Evolutionary conservation across 92 coral and sea anemone species (phyloP).

Genomic region (Parazoanthus atlanticus): DNA sequence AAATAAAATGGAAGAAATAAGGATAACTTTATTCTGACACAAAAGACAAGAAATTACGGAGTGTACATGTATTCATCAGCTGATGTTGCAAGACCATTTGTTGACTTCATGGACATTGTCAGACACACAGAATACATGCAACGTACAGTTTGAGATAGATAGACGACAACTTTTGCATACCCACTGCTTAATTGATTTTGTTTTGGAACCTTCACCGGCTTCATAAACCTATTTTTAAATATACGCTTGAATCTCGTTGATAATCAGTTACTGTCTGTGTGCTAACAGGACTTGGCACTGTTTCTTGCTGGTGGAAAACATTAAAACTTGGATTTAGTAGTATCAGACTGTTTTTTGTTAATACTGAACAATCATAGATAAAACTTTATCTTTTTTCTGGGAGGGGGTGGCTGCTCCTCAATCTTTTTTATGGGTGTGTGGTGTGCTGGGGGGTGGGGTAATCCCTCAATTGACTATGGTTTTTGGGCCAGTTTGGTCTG

Average conservation of each 20-base stretch:
- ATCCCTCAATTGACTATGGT: no score
- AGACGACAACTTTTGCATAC: neutral
- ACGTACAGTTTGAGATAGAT: neutral
- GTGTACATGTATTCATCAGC: neutral
- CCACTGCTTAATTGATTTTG: no score
- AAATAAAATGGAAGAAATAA: neutral
- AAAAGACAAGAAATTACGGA: neutral
- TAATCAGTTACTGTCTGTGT: no score
- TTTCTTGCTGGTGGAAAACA: neutral
- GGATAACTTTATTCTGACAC: neutral
- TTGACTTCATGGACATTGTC: neutral
- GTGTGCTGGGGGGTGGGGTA: no score
- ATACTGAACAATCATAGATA: no score
- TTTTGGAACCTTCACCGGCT: no score
- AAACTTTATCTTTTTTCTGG: no score
- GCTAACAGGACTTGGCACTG: neutral
- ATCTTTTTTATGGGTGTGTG: no score
- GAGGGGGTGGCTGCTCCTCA: no score
- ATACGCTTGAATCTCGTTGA: neutral
- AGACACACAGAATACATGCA: neutral
- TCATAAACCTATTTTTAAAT: neutral
- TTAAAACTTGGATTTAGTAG: neutral
- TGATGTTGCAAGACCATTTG: neutral
- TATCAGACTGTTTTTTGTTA: neutral
- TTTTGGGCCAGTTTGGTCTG: no score